These are phyloP conservation scores for Hirudo medicinalis DNA, from an alignment of 1,140 invertebrate genomes.

Conservation along the genomic window DNA sequence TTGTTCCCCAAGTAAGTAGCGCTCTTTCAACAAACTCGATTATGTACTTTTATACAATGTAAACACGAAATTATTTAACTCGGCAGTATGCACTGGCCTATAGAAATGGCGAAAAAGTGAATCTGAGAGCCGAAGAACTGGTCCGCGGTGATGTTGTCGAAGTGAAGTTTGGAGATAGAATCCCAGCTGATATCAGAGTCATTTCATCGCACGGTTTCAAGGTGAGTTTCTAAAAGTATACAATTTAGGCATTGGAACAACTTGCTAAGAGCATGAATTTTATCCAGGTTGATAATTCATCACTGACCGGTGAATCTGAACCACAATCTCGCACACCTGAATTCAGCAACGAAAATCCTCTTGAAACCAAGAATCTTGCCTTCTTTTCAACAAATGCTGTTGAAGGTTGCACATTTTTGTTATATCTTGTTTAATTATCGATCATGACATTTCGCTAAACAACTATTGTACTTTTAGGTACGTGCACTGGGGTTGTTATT, in stretches of 20 bases:
- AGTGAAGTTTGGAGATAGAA: conserved; percentile 65
- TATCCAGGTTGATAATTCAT: conserved; percentile 46
- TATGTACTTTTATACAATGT: not conserved
- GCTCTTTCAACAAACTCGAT: not conserved
- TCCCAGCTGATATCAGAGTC: conserved; percentile 70
- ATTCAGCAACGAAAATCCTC: conserved; percentile 83
- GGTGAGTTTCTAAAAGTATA: conserved; percentile 29
- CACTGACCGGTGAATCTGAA: conserved; percentile 86
- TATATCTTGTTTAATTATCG: not conserved
- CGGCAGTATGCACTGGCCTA: conserved; percentile 61
- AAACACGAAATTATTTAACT: too few relatives aligned
- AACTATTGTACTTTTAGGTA: conserved; percentile 2
- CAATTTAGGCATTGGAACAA: not conserved
- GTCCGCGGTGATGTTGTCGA: conserved; percentile 70
- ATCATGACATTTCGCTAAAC: not conserved
- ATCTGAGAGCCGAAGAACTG: conserved; percentile 52
- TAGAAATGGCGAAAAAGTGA: conserved; percentile 80
- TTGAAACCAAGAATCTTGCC: conserved; percentile 89
- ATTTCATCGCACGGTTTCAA: conserved; percentile 56
- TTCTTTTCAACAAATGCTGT: conserved; percentile 96
- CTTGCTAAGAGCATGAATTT: not conserved
- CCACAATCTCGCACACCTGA: conserved; percentile 77
- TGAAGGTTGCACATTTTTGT: conserved; percentile 50
- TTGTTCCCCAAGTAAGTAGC: conserved; percentile 55
- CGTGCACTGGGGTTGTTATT: conserved; percentile 69